Evolutionary conservation across 2,888 invertebrate species (phyloP), one percentile per base, ranked within the genome.

Genomic region (Darwinula stevensoni): DNA sequence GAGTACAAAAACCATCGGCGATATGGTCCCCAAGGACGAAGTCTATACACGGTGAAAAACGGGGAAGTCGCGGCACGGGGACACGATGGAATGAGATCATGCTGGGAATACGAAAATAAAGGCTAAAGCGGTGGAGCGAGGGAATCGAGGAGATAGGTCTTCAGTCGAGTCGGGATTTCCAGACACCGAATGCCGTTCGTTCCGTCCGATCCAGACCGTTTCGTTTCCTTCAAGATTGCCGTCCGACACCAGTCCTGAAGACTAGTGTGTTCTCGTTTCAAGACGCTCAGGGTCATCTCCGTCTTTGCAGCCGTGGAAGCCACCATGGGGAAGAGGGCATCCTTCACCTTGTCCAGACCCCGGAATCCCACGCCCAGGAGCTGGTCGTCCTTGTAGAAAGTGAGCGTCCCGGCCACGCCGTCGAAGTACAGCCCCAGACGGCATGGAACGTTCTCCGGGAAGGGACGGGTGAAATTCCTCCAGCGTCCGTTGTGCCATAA

Each of bases 301-400:
- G 70, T 69, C 50, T 68, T 68, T 13, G 68, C 68, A 1, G 70
- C 69, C 1, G 70, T 70, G 2, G 69, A 69, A 41, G 65, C 63
- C 6, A 69, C 58, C 34, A 67, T 61, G 1, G 71, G 70, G 45
- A 59, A 70, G 2, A 71, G 52, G 2, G 62, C 61, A 38, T 65
- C 62, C 34, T 59, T 56, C 2, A 64, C 50, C 44, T 63, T 57
- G 39, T 63, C 55, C 34, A 70, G 49, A 6, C 63, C 67, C 5
- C 59, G 52, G 46, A 70, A 71, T 1, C 68, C 70, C n/a, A 67
- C 58, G 2, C 70, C 71, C 34, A 70, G 52, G 43, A 59, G 60
- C 39, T 54, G 54, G 14, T 66, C 66, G 45, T 71, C 67, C 48
- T 69, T 68, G 47, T 61, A 70, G 48, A 62, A 71, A 4, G 65